Conservation (phyloP, 2,113 vertebrate genomes). For the Thomomys bottae region DNA sequence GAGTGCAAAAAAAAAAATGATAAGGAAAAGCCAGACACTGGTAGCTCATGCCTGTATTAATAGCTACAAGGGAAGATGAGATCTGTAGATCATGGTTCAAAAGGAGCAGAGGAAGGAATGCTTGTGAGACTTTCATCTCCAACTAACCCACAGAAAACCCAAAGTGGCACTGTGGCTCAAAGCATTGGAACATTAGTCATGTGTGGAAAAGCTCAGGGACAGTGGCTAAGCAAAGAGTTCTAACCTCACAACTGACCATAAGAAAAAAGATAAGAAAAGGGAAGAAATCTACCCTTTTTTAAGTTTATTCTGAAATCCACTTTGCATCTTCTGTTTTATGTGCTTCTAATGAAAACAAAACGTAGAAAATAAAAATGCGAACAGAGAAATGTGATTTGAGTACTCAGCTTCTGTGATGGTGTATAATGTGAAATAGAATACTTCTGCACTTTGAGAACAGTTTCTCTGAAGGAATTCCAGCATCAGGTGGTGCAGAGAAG, state of each 20-base stretch:
- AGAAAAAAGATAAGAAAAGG: background rate
- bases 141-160: no score
- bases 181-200: no score
- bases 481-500: background rate
- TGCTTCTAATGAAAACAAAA: conserved; percentile 10
- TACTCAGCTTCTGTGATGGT: background rate
- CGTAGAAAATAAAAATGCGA: background rate
- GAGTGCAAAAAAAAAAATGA: background rate
- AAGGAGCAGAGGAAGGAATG: no score
- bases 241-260: no score
- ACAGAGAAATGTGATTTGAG: background rate
- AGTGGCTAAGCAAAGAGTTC: no score
- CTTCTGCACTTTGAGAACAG: background rate
- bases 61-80: no score
- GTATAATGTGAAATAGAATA: background rate
- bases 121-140: no score
- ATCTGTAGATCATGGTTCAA: no score
- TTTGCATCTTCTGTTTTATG: background rate
- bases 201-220: no score
- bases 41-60: no score
- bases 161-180: no score
- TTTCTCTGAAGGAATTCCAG: background rate
- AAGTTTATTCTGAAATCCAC: background rate
- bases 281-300: background rate
- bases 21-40: no score